phyloP scores from a whole-genome alignment of 2,797 vertebrate genomes.

The Enteromius viviparus region DNA sequence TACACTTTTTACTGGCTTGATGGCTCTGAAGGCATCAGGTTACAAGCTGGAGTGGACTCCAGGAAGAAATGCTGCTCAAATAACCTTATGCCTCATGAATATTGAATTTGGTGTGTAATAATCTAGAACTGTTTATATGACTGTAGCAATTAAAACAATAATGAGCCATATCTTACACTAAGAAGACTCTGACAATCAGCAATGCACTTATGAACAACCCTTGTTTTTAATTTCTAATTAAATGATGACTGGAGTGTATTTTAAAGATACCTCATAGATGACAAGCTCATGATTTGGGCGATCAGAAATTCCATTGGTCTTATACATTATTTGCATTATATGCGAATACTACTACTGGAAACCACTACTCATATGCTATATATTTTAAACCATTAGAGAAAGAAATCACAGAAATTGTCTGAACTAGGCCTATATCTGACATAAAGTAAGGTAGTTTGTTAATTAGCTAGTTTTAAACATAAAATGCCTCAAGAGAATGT shows the following conservation, averaged over 20 bases:
- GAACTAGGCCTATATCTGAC: not conserved
- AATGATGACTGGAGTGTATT: conserved; percentile 1
- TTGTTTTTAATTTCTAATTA: not conserved
- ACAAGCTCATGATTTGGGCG: not conserved
- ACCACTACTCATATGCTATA: no score
- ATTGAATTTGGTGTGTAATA: not conserved
- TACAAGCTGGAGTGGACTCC: not conserved
- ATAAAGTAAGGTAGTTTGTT: not conserved
- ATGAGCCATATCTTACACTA: not conserved
- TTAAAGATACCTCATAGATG: not conserved
- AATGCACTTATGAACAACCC: not conserved
- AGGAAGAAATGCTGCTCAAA: not conserved
- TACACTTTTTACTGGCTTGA: not conserved
- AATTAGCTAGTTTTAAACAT: not conserved
- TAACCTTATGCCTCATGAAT: not conserved
- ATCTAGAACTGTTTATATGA: not conserved
- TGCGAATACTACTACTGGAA: not conserved
- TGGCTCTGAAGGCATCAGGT: not conserved
- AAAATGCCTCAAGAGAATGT: not conserved
- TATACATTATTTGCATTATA: not conserved
- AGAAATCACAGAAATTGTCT: not conserved
- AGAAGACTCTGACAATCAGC: not conserved
- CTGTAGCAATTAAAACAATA: not conserved
- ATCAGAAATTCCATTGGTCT: not conserved
- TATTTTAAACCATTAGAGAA: not conserved